These are phyloP conservation scores for Cancer borealis DNA, from an alignment of 2,888 invertebrate species.

Conservation along the genomic window DNA sequence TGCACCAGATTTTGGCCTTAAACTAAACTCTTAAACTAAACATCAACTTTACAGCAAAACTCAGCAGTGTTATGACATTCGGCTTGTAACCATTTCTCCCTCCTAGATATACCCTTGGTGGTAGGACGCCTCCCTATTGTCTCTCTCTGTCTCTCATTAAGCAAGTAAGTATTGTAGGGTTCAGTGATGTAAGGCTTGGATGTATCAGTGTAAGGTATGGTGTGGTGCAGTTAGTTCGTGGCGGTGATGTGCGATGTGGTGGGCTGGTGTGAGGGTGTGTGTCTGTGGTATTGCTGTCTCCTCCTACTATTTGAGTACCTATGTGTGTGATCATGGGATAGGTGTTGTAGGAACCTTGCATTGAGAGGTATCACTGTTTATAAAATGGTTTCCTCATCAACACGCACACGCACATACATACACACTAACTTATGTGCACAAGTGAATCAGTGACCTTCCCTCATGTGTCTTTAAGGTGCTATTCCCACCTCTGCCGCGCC, in stretches of 20 bases:
- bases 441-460: background rate
- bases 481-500: background rate
- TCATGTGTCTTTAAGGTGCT: background rate
- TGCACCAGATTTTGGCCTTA: slow-evolving; percentile 15
- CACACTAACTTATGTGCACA: background rate
- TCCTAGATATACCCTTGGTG: background rate
- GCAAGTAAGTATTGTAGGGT: slow-evolving; percentile 20
- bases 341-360: background rate
- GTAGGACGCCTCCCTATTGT: background rate
- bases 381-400: background rate
- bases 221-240: background rate
- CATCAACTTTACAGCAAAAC: background rate
- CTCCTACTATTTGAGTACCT: background rate
- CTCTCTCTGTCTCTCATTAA: slow-evolving; percentile 4
- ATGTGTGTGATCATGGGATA: background rate
- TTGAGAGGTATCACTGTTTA: background rate
- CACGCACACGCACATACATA: background rate
- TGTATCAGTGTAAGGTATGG: background rate
- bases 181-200: background rate
- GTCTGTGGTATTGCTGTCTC: background rate
- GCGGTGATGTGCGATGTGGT: background rate
- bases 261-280: background rate
- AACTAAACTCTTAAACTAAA: background rate
- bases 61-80: background rate
- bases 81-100: background rate